Conservation (phyloP, 1,140 invertebrate genomes). For the Lasioglossum albipes region DNA sequence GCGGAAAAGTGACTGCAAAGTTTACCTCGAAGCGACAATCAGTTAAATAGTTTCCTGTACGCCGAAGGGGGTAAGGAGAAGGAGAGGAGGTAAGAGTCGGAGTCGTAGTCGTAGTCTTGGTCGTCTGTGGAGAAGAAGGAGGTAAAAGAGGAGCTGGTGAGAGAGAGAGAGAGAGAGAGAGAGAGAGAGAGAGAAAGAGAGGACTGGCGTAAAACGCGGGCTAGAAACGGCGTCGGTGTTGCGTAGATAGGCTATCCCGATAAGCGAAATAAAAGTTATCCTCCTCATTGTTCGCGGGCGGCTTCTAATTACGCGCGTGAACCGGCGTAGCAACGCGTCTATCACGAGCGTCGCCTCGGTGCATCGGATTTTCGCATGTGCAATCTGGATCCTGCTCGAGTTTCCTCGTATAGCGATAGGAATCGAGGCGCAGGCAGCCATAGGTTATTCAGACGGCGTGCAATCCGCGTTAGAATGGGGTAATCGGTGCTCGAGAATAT, state of each 20-base stretch:
- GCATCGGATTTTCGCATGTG: conserved; percentile 46
- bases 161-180: neutral
- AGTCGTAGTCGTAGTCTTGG: no score
- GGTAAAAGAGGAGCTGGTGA: no score
- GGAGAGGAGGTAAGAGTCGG: no score
- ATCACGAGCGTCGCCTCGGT: conserved; percentile 38
- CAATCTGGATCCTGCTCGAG: conserved; percentile 47
- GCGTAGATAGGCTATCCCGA: conserved; percentile 68
- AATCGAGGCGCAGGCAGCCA: conserved; percentile 34
- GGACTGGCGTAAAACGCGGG: conserved; percentile 37
- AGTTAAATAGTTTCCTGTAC: conserved; percentile 68
- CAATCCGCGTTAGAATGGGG: conserved; percentile 35
- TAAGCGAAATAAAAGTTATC: conserved; percentile 78
- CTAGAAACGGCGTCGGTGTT: conserved; percentile 41
- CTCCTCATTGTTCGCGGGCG: conserved; percentile 75
- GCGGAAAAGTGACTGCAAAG: conserved; percentile 65
- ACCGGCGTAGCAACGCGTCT: conserved; percentile 44
- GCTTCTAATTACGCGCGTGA: conserved; percentile 76
- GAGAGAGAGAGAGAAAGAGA: no score
- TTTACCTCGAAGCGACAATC: conserved; percentile 67
- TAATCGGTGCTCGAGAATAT: conserved; percentile 22
- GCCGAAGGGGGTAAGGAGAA: conserved; percentile 11
- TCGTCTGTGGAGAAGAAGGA: no score
- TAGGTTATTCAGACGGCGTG: conserved; percentile 31
- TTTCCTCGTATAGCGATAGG: conserved; percentile 46